Conservation (phyloP, 2,888 invertebrate genomes). For the Lycaena phlaeas region DNA sequence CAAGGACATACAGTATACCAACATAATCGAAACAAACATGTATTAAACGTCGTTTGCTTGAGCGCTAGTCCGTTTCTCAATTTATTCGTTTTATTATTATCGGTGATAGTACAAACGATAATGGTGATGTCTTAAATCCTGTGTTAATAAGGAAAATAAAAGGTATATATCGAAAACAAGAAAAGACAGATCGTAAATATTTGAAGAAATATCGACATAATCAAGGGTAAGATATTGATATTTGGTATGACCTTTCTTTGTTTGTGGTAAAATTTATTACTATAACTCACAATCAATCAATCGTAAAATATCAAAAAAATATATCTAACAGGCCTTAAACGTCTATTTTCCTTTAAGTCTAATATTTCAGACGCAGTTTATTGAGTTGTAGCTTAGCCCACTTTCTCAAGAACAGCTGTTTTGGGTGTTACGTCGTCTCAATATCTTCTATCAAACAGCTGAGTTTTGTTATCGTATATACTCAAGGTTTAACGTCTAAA, state of each 20-base stretch:
- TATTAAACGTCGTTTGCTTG: not conserved
- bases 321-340: not conserved
- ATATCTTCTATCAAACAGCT: constrained; percentile 45
- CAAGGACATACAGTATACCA: too few relatives aligned
- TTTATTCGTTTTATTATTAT: constrained; percentile 28
- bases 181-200: not conserved
- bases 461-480: constrained; percentile 26
- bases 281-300: not conserved
- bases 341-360: too few relatives aligned
- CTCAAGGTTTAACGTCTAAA: too few relatives aligned
- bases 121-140: constrained; percentile 32
- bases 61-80: constrained; percentile 21
- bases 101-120: constrained; percentile 35
- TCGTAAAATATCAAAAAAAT: not conserved
- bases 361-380: too few relatives aligned
- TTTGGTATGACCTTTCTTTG: constrained; percentile 33
- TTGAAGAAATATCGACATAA: constrained; percentile 17
- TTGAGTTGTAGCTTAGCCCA: constrained; percentile 25
- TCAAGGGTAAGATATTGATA: constrained; percentile 39
- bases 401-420: constrained; percentile 57
- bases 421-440: constrained; percentile 39
- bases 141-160: not conserved
- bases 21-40: constrained; percentile 9
- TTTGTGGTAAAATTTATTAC: constrained; percentile 9
- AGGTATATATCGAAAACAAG: constrained; percentile 1